Evolutionary conservation across 2,113 vertebrate species (phyloP).

Genomic region (rabbit (Oryctolagus cuniculus)): DNA sequence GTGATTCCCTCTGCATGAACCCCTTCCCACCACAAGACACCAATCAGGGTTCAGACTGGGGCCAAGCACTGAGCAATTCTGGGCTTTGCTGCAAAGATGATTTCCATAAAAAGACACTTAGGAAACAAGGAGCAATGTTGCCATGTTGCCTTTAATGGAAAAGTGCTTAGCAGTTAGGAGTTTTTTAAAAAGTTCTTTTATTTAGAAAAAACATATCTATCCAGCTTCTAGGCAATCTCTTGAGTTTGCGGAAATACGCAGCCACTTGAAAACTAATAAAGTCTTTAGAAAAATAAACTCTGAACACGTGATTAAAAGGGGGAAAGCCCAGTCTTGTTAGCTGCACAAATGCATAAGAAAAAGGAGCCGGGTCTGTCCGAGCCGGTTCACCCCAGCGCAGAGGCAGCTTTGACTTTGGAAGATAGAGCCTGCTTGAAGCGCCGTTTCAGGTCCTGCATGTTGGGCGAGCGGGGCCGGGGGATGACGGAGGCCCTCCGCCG

Average conservation of each 20-base stretch:
- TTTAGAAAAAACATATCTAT: conserved; percentile 43
- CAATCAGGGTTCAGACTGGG: conserved; percentile 64
- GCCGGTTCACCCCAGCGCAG: not conserved
- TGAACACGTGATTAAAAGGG: conserved; percentile 83
- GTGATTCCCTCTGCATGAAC: not conserved
- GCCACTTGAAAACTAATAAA: conserved; percentile 75
- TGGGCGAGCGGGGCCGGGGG: conserved; percentile 90
- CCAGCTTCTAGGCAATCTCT: conserved; percentile 48
- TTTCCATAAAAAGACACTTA: conserved; percentile 81
- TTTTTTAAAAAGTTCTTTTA: conserved; percentile 51
- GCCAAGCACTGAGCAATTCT: conserved; percentile 65
- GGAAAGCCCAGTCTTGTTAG: conserved; percentile 77
- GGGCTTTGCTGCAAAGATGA: conserved; percentile 69
- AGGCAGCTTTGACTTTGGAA: conserved; percentile 87
- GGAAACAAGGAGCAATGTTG: conserved; percentile 71
- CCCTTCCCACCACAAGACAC: not conserved
- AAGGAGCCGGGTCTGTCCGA: not conserved
- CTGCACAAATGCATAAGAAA: not conserved
- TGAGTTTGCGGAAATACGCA: conserved; percentile 72
- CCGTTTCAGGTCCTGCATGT: conserved; percentile 92
- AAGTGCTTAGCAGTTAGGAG: conserved; percentile 64
- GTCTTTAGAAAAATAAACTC: conserved; percentile 91
- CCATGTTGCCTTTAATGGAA: conserved; percentile 85
- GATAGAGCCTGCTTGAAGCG: conserved; percentile 92
- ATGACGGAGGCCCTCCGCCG: conserved; percentile 86